These are phyloP conservation scores for Heliocidaris tuberculata DNA, from an alignment of 35 echinoderm and acorn worm species.

Conservation along the genomic window DNA sequence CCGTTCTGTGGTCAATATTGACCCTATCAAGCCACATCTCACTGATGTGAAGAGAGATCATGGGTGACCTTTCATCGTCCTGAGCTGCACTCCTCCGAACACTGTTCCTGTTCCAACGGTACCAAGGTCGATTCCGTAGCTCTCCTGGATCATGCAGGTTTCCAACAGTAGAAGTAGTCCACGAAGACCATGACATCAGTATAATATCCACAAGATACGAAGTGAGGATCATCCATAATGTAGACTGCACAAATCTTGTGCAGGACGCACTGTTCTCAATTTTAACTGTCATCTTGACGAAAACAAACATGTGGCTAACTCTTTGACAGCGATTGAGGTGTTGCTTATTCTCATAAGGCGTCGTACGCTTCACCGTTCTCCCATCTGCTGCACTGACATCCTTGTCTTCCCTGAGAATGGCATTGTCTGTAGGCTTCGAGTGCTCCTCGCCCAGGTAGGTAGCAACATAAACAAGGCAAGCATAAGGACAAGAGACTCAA, in stretches of 20 bases:
- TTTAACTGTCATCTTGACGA: slow-evolving; percentile 17
- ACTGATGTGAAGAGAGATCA: neutral
- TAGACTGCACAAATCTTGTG: slow-evolving; percentile 34
- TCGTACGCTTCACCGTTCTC: slow-evolving; percentile 32
- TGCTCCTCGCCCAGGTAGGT: slow-evolving; percentile 66
- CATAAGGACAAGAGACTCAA: slow-evolving; percentile 75
- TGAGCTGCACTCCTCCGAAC: neutral
- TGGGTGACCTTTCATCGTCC: neutral
- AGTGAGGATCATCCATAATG: slow-evolving; percentile 39
- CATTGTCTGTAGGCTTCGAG: slow-evolving; percentile 66
- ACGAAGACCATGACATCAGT: neutral
- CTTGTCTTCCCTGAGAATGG: slow-evolving; percentile 73
- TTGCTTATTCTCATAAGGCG: slow-evolving; percentile 31
- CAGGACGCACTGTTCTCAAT: neutral
- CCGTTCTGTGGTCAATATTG: slow-evolving; percentile 28
- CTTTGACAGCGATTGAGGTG: neutral
- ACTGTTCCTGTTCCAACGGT: neutral
- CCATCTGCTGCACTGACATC: slow-evolving; percentile 70
- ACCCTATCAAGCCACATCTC: slow-evolving; percentile 37
- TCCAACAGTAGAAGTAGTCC: neutral
- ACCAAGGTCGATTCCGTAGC: neutral
- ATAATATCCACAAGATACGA: slow-evolving; percentile 47
- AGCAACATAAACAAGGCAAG: slow-evolving; percentile 84
- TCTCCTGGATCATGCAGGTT: slow-evolving; percentile 2
- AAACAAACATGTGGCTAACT: neutral